A percentile compares a stretch with the other conserved stretches of the same genome.
phyloP scores from a whole-genome alignment of 1,140 invertebrate genomes.

The Philopotamus ludificatus region DNA sequence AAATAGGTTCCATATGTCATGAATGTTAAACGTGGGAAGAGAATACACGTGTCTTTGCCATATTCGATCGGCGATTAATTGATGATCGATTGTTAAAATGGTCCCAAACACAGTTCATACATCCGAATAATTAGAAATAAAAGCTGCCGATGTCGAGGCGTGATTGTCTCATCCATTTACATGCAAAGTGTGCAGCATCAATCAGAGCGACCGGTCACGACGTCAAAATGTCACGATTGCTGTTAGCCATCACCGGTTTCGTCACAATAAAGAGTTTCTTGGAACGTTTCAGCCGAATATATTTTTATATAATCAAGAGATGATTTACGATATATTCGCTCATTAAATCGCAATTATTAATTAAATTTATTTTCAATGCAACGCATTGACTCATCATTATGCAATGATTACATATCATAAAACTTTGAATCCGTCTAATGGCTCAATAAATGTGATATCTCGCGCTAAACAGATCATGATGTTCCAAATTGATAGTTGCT shows the following conservation, averaged over 20 bases:
- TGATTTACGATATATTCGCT: no score
- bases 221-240: conserved; percentile 16
- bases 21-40: conserved; percentile 5
- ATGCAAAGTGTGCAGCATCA: conserved; percentile 21
- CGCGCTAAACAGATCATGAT: no score
- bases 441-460: no score
- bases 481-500: no score
- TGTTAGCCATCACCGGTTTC: neutral
- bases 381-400: no score
- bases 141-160: neutral
- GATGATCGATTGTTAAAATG: neutral
- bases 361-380: no score
- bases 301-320: no score
- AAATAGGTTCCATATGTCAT: neutral
- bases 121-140: neutral
- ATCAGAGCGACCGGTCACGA: conserved; percentile 18
- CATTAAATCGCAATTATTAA: no score
- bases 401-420: no score
- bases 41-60: conserved; percentile 8
- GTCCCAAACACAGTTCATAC: neutral
- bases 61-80: conserved; percentile 8
- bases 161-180: conserved; percentile 2
- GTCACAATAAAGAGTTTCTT: neutral
- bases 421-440: no score
- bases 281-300: no score